Evolutionary conservation across 2,113 vertebrate genomes (phyloP).

Genomic region (Sisor rabdophorus): DNA sequence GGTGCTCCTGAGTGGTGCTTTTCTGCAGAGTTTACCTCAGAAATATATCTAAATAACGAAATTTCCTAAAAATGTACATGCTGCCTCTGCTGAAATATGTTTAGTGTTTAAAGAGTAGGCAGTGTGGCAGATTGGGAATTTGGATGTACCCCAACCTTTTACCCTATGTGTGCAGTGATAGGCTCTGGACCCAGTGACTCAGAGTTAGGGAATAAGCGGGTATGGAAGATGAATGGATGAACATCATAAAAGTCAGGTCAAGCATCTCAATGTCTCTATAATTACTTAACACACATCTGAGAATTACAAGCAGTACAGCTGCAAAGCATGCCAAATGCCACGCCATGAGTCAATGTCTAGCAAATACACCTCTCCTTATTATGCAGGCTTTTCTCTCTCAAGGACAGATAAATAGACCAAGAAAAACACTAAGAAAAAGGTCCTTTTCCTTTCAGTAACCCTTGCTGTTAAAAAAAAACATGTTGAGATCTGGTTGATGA

Average conservation of each 20-base stretch:
- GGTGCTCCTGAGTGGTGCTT: constrained; percentile 62
- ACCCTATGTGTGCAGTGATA: too few relatives aligned
- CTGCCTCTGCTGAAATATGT: background rate
- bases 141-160: constrained; percentile 52
- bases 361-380: constrained; percentile 48
- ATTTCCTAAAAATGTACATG: background rate
- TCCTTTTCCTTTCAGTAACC: constrained; percentile 14
- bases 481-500: constrained; percentile 32
- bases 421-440: constrained; percentile 43
- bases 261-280: constrained; percentile 32
- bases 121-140: constrained; percentile 59
- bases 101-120: constrained; percentile 34
- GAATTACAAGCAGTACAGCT: background rate
- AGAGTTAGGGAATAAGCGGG: too few relatives aligned
- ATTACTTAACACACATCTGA: constrained; percentile 45
- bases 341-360: constrained; percentile 41
- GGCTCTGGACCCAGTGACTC: too few relatives aligned
- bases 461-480: constrained; percentile 40
- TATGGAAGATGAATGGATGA: too few relatives aligned
- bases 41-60: background rate
- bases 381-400: background rate
- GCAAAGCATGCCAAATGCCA: constrained; percentile 41
- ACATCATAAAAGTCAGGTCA: background rate
- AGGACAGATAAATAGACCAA: constrained; percentile 45
- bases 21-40: constrained; percentile 40